Conservation (phyloP, 2,113 vertebrate genomes). For the Stegostoma tigrinum region DNA sequence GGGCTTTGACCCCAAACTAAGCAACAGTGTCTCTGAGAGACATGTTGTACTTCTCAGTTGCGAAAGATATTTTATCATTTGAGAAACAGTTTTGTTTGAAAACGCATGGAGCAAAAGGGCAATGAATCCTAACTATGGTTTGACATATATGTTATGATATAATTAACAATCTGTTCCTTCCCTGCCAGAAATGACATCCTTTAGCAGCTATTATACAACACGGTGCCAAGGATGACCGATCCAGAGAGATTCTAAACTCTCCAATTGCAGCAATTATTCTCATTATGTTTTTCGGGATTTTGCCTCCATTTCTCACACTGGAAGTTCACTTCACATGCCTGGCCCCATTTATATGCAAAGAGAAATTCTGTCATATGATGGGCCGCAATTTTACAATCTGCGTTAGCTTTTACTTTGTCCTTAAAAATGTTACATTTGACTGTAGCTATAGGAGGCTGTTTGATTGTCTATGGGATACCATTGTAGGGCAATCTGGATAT, state of each 20-base stretch:
- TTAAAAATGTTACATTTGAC: not conserved
- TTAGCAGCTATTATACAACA: not conserved
- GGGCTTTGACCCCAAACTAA: not conserved
- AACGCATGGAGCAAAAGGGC: not conserved
- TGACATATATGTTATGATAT: not conserved
- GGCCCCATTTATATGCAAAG: not conserved
- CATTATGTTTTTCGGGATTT: not conserved
- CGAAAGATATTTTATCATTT: not conserved
- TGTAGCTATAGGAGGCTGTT: not conserved
- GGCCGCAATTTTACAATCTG: not conserved
- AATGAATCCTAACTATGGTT: not conserved
- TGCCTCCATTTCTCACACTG: not conserved
- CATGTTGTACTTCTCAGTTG: not conserved
- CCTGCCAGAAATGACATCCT: not conserved
- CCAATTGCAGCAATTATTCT: not conserved
- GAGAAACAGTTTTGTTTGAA: not conserved
- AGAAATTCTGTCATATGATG: not conserved
- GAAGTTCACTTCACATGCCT: not conserved
- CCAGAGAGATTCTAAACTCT: not conserved
- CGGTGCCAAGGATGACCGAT: not conserved
- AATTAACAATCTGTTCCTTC: not conserved
- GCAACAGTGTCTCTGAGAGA: not conserved
- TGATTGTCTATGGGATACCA: not conserved
- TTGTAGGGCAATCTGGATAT: not conserved
- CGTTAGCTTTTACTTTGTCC: not conserved